A percentile compares a stretch with the other conserved stretches of the same genome.
Evolutionary conservation across 1,140 invertebrate species (phyloP).

Genomic region (Drosophila gunungcola): DNA sequence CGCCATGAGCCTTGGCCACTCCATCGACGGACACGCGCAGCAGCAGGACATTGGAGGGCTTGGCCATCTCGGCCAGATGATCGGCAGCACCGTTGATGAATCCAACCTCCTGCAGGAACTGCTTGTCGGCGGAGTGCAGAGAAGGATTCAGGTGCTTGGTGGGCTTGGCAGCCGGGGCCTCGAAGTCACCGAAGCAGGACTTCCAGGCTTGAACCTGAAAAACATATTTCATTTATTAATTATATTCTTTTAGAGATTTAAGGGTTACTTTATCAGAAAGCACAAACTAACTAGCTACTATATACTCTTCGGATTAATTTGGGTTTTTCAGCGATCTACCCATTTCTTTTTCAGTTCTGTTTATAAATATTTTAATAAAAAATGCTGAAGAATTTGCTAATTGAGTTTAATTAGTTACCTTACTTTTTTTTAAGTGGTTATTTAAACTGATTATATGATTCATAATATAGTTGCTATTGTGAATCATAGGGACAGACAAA

Average conservation of each 20-base stretch:
- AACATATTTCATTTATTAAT: conserved; percentile 23
- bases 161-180: conserved; percentile 83
- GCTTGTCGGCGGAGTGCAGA: conserved; percentile 88
- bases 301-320: too few species aligned
- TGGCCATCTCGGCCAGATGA: conserved; percentile 82
- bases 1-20: conserved; percentile 86
- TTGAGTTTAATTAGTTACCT: too few species aligned
- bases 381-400: too few species aligned
- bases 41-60: conserved; percentile 63
- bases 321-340: too few species aligned
- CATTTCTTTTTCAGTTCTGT: too few species aligned
- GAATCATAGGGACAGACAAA: too few species aligned
- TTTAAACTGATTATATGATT: too few species aligned
- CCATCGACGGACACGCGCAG: conserved; percentile 70
- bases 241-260: conserved; percentile 9
- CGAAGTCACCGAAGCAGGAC: conserved; percentile 86
- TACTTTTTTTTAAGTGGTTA: too few species aligned
- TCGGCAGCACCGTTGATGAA: conserved; percentile 87
- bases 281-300: too few species aligned
- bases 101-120: conserved; percentile 88
- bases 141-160: conserved; percentile 86
- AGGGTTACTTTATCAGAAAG: neutral
- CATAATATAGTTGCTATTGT: too few species aligned
- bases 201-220: conserved; percentile 78
- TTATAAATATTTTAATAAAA: too few species aligned